Percentiles rank a stretch among this genome's conserved stretches.
These are phyloP conservation scores for Damaliscus lunatus DNA, from an alignment of 2,113 vertebrate species.

Conservation along the genomic window DNA sequence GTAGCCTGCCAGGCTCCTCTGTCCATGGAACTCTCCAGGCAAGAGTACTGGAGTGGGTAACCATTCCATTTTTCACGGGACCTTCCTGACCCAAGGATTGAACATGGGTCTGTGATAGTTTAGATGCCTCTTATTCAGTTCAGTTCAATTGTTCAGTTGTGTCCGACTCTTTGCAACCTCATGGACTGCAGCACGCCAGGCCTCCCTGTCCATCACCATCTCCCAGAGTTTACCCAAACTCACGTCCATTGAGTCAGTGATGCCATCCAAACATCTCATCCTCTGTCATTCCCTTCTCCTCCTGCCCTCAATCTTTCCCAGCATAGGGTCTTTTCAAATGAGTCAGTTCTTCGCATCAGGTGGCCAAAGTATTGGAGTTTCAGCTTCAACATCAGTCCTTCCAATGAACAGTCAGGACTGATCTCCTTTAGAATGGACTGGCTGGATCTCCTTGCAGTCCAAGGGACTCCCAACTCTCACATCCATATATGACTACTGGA, in stretches of 20 bases:
- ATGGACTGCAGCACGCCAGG: background rate
- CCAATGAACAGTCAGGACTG: background rate
- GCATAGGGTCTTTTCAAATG: background rate
- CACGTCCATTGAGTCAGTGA: background rate
- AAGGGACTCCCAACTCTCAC: background rate
- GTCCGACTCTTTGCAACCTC: fast-evolving
- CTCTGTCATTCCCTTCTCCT: background rate
- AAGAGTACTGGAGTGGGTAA: background rate
- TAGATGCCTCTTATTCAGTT: constrained; percentile 45
- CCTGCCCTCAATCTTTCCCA: background rate
- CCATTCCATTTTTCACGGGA: background rate
- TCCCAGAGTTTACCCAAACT: background rate
- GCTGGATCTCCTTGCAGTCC: background rate
- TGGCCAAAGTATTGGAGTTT: background rate
- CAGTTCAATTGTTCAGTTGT: background rate
- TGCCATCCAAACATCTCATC: background rate
- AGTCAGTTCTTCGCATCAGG: fast-evolving
- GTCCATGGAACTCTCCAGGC: background rate
- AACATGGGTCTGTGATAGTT: constrained; percentile 25
- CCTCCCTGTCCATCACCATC: background rate
- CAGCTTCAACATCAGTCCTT: background rate
- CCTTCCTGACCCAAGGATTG: background rate
- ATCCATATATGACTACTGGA: background rate
- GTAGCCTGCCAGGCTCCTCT: background rate
- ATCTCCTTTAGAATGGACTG: background rate